Evolutionary conservation across 2,113 vertebrate species (phyloP).

Genomic region (Halcyon malimbica): DNA sequence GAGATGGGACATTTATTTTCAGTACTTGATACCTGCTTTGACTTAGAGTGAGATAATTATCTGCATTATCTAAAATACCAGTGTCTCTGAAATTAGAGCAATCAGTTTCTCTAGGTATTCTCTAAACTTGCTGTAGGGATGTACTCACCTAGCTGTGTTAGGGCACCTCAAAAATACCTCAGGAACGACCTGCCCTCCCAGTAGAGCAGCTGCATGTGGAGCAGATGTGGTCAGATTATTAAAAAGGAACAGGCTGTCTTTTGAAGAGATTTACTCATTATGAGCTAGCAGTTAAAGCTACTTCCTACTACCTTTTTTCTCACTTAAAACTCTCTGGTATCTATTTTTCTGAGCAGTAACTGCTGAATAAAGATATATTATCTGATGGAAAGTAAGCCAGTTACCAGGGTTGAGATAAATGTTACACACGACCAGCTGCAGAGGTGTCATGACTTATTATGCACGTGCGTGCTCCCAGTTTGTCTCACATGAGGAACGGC

Average conservation of each 20-base stretch:
- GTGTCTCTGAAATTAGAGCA: background rate
- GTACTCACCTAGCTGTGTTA: background rate
- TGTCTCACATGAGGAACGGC: background rate
- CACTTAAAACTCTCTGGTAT: background rate
- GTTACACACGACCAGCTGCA: background rate
- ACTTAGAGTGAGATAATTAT: background rate
- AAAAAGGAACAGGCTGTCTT: background rate
- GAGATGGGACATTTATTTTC: background rate
- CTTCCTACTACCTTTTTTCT: background rate
- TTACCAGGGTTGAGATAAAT: background rate
- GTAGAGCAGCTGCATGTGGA: background rate
- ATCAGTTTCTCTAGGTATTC: background rate
- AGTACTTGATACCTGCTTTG: background rate
- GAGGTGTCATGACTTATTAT: background rate
- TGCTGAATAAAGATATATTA: background rate
- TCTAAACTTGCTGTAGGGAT: background rate
- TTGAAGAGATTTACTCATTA: background rate
- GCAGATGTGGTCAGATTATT: slow-evolving; percentile 20
- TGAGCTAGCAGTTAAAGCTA: background rate
- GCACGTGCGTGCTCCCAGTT: background rate
- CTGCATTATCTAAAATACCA: background rate
- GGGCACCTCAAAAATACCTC: background rate
- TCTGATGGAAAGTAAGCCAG: background rate
- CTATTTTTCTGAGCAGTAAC: background rate
- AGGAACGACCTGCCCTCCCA: background rate